These are phyloP conservation scores for Falco peregrinus DNA, from an alignment of 2,797 vertebrate species.

Conservation along the genomic window DNA sequence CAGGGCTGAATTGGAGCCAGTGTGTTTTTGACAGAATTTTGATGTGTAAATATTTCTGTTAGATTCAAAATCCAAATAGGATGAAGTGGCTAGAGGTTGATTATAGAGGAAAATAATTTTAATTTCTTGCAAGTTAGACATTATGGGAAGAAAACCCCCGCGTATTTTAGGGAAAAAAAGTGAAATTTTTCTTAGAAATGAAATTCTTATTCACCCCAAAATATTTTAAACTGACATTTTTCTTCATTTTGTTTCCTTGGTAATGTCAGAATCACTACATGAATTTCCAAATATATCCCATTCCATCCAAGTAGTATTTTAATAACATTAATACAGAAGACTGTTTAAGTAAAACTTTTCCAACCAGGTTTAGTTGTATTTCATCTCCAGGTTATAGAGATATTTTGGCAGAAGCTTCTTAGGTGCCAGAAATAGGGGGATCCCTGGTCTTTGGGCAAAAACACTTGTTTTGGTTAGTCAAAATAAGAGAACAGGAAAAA, in stretches of 20 bases:
- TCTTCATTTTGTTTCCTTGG: neutral
- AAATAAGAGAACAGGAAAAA: neutral
- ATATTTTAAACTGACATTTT: constrained; percentile 12
- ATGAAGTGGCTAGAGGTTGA: neutral
- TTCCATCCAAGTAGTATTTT: constrained; percentile 16
- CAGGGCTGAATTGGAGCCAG: neutral
- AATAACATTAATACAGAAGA: neutral
- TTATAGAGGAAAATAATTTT: neutral
- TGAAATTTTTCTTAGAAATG: neutral
- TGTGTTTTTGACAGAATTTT: constrained; percentile 11
- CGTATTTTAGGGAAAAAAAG: neutral
- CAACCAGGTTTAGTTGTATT: neutral
- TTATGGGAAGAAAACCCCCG: neutral
- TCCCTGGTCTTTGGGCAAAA: neutral
- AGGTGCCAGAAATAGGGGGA: neutral
- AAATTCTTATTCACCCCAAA: neutral
- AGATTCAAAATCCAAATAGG: neutral
- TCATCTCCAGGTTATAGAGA: neutral
- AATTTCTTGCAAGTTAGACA: neutral
- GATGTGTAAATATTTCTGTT: neutral
- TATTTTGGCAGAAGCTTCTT: neutral
- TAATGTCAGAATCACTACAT: constrained; percentile 11
- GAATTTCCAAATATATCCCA: constrained; percentile 27
- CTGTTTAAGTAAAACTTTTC: neutral
- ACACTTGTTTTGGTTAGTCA: neutral